These are phyloP conservation scores for Adela reaumurella DNA, from an alignment of 2,888 invertebrate genomes.

Conservation along the genomic window DNA sequence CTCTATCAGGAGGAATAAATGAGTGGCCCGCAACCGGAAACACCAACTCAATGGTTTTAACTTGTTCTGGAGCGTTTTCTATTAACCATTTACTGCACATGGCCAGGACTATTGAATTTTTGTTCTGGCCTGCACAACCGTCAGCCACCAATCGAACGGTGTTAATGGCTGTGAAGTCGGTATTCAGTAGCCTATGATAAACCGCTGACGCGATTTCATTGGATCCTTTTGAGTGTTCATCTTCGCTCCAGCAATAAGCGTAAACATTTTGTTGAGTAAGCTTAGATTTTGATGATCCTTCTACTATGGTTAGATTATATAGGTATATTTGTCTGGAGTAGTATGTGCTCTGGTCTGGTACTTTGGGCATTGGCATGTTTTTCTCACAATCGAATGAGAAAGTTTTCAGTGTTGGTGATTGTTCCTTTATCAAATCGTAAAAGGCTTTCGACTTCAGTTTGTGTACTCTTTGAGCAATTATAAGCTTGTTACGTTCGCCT, in stretches of 20 bases:
- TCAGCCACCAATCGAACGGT: conserved; percentile 17
- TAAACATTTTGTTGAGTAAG: conserved; percentile 13
- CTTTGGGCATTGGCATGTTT: conserved; percentile 17
- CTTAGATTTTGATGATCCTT: conserved; percentile 11
- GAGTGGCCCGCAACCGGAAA: conserved; percentile 17
- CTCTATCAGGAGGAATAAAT: conserved; percentile 15
- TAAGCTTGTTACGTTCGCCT: too few relatives aligned
- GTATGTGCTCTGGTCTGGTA: conserved; percentile 19
- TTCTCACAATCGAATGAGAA: conserved; percentile 21
- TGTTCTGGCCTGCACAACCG: conserved; percentile 20
- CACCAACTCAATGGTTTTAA: conserved; percentile 14
- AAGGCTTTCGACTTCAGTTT: not conserved
- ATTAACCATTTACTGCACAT: conserved; percentile 15
- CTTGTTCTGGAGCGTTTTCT: conserved; percentile 10
- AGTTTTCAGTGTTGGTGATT: not conserved
- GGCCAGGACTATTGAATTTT: conserved; percentile 16
- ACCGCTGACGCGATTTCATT: conserved; percentile 20
- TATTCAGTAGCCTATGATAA: conserved; percentile 10
- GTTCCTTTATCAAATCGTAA: not conserved
- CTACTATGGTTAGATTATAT: conserved; percentile 17
- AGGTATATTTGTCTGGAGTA: conserved; percentile 17
- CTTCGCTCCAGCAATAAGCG: conserved; percentile 19
- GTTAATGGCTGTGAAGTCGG: conserved; percentile 5
- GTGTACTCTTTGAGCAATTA: not conserved
- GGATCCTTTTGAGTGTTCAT: conserved; percentile 17